A percentile compares a stretch with the other conserved stretches of the same genome.
Conservation (phyloP, 2,797 vertebrate species). For the Rhincodon typus region DNA sequence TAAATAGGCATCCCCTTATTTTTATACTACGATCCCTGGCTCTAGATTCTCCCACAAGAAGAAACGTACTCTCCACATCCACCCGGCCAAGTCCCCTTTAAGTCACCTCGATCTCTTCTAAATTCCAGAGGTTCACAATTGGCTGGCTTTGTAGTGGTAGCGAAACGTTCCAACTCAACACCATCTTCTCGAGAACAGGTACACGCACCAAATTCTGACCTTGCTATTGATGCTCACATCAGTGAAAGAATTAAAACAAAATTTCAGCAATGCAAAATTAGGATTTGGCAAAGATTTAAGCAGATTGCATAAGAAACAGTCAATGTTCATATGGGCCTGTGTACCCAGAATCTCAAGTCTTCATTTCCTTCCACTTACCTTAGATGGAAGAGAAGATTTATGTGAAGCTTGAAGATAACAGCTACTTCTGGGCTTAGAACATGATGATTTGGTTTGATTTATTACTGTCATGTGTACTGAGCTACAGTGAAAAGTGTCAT, state of each 20-base stretch:
- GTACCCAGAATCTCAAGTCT: neutral
- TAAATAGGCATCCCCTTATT: too few relatives aligned
- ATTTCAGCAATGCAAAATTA: neutral
- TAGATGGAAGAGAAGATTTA: neutral
- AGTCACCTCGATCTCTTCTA: too few relatives aligned
- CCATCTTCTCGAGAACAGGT: too few relatives aligned
- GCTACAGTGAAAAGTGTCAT: too few relatives aligned
- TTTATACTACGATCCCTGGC: too few relatives aligned
- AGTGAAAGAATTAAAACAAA: neutral
- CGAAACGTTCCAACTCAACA: neutral
- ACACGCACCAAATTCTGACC: too few relatives aligned
- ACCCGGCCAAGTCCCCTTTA: too few relatives aligned
- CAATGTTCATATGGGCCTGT: neutral
- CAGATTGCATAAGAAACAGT: neutral
- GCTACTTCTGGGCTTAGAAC: neutral
- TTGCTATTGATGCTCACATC: too few relatives aligned
- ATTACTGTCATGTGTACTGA: too few relatives aligned
- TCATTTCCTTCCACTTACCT: neutral
- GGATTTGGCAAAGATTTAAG: neutral
- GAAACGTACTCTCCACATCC: too few relatives aligned
- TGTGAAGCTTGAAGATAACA: neutral
- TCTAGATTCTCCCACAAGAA: too few relatives aligned
- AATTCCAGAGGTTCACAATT: neutral
- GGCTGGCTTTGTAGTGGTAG: neutral
- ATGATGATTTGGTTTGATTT: neutral